Percentiles rank a stretch among this genome's conserved stretches.
These are phyloP conservation scores for Apodemus speciosus DNA, from an alignment of 2,113 vertebrate species.

Conservation along the genomic window DNA sequence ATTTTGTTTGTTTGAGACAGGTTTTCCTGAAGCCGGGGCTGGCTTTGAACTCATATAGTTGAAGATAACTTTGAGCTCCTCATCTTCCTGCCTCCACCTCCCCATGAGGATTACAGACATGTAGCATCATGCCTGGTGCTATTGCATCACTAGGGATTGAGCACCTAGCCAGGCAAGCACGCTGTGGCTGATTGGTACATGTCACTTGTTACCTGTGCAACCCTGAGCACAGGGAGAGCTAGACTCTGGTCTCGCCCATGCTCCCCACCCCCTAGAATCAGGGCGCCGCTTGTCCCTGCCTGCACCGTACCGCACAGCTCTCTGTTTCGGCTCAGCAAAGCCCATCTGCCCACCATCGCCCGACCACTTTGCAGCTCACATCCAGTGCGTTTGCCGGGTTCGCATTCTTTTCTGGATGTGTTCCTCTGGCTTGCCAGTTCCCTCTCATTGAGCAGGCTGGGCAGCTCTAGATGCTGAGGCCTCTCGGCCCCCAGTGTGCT, in stretches of 20 bases:
- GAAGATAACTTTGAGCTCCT: background rate
- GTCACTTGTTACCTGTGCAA: background rate
- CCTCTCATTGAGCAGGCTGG: background rate
- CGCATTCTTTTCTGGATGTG: background rate
- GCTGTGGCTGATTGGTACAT: background rate
- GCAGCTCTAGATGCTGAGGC: background rate
- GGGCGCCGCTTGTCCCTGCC: background rate
- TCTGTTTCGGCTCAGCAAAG: background rate
- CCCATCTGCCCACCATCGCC: background rate
- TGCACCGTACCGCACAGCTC: rapidly evolving
- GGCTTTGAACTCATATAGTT: background rate
- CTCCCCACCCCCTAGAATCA: background rate
- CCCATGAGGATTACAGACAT: background rate
- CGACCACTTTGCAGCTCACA: background rate
- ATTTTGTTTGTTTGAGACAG: background rate
- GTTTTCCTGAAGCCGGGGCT: background rate
- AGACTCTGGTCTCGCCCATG: background rate
- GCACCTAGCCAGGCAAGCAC: too few relatives aligned
- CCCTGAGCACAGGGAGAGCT: background rate
- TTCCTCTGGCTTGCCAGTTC: background rate
- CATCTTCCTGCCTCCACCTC: background rate
- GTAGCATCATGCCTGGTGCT: background rate
- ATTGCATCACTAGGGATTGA: background rate
- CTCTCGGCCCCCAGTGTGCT: background rate
- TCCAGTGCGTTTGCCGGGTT: background rate